Evolutionary conservation across 2,888 invertebrate genomes (phyloP).

Genomic region (Athripsodes cinereus): DNA sequence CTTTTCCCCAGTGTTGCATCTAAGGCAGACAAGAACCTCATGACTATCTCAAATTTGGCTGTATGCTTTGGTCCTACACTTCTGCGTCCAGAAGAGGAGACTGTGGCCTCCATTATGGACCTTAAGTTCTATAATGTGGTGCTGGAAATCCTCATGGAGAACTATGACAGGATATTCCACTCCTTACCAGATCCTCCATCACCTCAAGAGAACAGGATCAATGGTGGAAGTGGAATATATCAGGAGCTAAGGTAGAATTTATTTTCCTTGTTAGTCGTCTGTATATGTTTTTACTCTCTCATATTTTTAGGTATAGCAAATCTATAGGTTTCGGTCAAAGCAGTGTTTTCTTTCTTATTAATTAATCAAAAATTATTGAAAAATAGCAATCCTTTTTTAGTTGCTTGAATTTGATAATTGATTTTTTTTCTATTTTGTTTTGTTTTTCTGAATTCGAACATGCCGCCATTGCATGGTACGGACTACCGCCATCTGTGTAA

Average conservation of each 20-base stretch:
- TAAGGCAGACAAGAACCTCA: constrained; percentile 83
- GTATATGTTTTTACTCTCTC: too few species aligned
- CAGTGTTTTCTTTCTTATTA: too few species aligned
- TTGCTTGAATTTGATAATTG: too few species aligned
- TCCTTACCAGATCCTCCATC: constrained; percentile 36
- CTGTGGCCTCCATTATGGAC: constrained; percentile 96
- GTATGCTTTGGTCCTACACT: constrained; percentile 98
- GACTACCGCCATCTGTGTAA: too few species aligned
- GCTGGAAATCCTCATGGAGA: constrained; percentile 91
- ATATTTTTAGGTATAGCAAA: too few species aligned
- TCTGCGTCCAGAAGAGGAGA: constrained; percentile 91
- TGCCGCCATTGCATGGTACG: too few species aligned
- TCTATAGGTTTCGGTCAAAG: too few species aligned
- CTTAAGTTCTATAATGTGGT: constrained; percentile 99
- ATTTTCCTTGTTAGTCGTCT: too few species aligned
- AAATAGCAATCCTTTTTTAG: too few species aligned
- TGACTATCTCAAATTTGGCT: constrained; percentile 95
- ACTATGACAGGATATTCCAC: constrained; percentile 70
- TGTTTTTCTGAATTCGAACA: too few species aligned
- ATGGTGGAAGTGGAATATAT: constrained; percentile 6
- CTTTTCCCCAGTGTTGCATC: constrained; percentile 64
- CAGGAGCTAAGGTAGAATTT: constrained; percentile 12
- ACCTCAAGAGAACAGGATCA: constrained; percentile 7
- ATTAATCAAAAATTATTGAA: too few species aligned
- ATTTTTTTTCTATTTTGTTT: too few species aligned